Conservation (phyloP, 2,888 invertebrate genomes). For the Eutolmus rufibarbis region DNA sequence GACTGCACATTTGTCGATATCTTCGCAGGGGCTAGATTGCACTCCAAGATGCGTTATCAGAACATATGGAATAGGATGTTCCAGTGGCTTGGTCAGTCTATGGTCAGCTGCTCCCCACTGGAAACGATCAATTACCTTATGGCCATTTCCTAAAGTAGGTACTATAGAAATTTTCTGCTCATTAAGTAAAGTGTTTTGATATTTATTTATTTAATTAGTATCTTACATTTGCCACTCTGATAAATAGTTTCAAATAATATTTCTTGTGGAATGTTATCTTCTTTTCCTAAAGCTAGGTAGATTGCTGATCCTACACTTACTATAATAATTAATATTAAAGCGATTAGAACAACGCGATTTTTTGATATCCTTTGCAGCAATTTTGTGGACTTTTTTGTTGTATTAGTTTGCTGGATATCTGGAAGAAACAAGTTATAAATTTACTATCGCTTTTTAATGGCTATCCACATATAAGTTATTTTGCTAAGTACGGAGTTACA, state of each 20-base stretch:
- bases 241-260: conserved; percentile 60
- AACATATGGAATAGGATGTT: conserved; percentile 63
- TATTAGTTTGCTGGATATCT: neutral
- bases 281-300: conserved; percentile 54
- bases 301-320: conserved; percentile 48
- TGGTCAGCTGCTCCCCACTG: conserved; percentile 59
- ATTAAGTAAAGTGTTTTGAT: neutral
- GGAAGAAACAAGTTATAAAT: neutral
- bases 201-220: neutral
- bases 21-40: conserved; percentile 59
- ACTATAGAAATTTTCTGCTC: conserved; percentile 51
- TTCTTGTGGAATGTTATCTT: conserved; percentile 42
- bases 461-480: neutral
- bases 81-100: conserved; percentile 48
- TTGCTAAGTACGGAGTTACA: neutral
- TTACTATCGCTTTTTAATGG: neutral
- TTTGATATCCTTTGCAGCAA: neutral
- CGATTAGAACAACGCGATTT: neutral
- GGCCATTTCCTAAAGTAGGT: conserved; percentile 62
- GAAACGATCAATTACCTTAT: conserved; percentile 58
- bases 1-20: conserved; percentile 61
- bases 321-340: neutral
- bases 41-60: conserved; percentile 66
- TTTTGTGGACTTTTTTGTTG: neutral
- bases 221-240: conserved; percentile 59